Evolutionary conservation across 2,113 vertebrate species (phyloP).

Genomic region (Macroglossus sobrinus): DNA sequence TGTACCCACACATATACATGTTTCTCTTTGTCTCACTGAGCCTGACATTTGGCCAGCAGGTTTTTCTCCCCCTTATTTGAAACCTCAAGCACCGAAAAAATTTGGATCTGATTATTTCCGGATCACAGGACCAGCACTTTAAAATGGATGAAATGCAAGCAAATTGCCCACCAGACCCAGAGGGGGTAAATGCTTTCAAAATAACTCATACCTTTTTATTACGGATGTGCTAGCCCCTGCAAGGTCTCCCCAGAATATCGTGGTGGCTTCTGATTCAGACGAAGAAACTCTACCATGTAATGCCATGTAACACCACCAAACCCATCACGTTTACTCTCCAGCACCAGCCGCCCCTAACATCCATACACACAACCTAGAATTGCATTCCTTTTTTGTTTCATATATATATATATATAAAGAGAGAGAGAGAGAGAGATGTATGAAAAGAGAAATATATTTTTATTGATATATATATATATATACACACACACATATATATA

Average conservation of each 20-base stretch:
- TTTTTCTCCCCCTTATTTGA: constrained; percentile 70
- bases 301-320: neutral
- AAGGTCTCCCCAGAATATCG: neutral
- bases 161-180: constrained; percentile 74
- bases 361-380: neutral
- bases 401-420: neutral
- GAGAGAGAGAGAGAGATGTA: no score
- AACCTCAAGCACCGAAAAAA: constrained; percentile 75
- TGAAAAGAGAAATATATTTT: no score
- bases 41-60: constrained; percentile 74
- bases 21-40: constrained; percentile 68
- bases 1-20: constrained; percentile 51
- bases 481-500: no score
- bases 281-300: constrained; percentile 6
- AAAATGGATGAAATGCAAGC: constrained; percentile 80
- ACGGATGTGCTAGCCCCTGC: neutral
- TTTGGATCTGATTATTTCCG: constrained; percentile 70
- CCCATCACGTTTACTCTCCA: neutral
- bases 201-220: constrained; percentile 61
- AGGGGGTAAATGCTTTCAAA: constrained; percentile 64
- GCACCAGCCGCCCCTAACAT: neutral
- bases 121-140: constrained; percentile 73
- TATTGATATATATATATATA: no score
- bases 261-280: neutral
- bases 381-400: neutral